These are phyloP conservation scores for Syndactyla subalaris DNA, from an alignment of 2,797 vertebrate genomes.

Conservation along the genomic window DNA sequence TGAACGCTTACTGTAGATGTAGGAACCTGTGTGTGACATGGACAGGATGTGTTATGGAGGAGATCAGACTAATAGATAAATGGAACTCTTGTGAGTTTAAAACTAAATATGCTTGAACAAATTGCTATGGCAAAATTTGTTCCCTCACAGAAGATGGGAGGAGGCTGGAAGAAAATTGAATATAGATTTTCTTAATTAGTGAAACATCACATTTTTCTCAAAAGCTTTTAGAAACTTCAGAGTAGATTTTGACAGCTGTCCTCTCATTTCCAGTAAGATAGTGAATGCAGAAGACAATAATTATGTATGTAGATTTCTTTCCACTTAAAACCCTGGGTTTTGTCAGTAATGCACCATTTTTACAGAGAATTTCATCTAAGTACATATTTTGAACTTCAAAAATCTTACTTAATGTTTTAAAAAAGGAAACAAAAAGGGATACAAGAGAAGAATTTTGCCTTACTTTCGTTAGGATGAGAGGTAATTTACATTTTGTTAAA, in stretches of 20 bases:
- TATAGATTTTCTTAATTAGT: background rate
- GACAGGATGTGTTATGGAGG: background rate
- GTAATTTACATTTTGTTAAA: constrained; percentile 30
- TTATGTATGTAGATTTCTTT: background rate
- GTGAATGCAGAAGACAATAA: background rate
- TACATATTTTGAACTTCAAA: background rate
- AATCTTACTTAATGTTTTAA: background rate
- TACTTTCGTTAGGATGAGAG: constrained; percentile 28
- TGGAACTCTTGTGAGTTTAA: background rate
- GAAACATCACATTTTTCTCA: background rate
- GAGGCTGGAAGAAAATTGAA: background rate
- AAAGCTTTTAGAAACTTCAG: background rate
- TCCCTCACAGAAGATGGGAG: accelerated
- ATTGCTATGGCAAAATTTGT: background rate
- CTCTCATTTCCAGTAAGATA: background rate
- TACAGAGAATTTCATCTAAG: background rate
- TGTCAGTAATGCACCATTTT: background rate
- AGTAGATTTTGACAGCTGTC: background rate
- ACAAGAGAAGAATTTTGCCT: constrained; percentile 35
- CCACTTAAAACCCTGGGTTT: background rate
- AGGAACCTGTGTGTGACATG: background rate
- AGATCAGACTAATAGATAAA: background rate
- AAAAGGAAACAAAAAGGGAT: background rate
- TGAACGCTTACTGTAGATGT: accelerated
- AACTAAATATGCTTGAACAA: background rate